Percentiles rank a stretch among this genome's conserved stretches.
phyloP scores from a whole-genome alignment of 2,113 vertebrate genomes.

The Paracanthobrama guichenoti region DNA sequence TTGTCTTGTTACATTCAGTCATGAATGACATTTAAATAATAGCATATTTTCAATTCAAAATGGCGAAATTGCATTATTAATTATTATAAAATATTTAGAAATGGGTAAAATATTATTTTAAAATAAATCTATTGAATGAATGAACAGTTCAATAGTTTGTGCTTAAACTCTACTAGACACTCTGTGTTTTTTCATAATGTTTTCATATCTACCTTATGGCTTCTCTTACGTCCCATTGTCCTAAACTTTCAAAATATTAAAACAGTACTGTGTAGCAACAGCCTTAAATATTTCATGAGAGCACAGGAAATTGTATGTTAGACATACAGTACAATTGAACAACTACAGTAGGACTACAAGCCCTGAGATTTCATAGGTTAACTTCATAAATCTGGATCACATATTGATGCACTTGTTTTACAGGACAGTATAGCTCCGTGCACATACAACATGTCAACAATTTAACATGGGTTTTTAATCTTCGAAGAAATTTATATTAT shows the following conservation, averaged over 20 bases:
- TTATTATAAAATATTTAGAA: too few relatives aligned
- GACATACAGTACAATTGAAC: conserved; percentile 49
- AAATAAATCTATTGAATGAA: neutral
- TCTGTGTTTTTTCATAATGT: neutral
- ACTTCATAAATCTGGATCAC: conserved; percentile 53
- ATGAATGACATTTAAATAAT: too few relatives aligned
- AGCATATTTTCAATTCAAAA: too few relatives aligned
- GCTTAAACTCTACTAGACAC: conserved; percentile 12
- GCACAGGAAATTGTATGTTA: conserved; percentile 45
- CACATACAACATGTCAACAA: conserved; percentile 53
- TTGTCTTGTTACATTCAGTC: too few relatives aligned
- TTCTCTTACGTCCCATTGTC: conserved; percentile 58
- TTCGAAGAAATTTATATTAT: conserved; percentile 40
- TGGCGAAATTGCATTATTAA: too few relatives aligned
- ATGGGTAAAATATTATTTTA: neutral
- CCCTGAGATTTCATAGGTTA: conserved; percentile 67
- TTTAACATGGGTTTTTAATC: conserved; percentile 22
- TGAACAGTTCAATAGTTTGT: neutral
- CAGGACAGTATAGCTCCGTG: conserved; percentile 53
- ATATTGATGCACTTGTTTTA: conserved; percentile 44
- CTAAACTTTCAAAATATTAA: conserved; percentile 28
- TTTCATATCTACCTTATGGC: conserved; percentile 56
- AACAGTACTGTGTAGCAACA: neutral
- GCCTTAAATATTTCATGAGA: conserved; percentile 40
- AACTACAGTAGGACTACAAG: conserved; percentile 57